Evolutionary conservation across 2,113 vertebrate genomes (phyloP).

Genomic region (Catharus fuscescens): DNA sequence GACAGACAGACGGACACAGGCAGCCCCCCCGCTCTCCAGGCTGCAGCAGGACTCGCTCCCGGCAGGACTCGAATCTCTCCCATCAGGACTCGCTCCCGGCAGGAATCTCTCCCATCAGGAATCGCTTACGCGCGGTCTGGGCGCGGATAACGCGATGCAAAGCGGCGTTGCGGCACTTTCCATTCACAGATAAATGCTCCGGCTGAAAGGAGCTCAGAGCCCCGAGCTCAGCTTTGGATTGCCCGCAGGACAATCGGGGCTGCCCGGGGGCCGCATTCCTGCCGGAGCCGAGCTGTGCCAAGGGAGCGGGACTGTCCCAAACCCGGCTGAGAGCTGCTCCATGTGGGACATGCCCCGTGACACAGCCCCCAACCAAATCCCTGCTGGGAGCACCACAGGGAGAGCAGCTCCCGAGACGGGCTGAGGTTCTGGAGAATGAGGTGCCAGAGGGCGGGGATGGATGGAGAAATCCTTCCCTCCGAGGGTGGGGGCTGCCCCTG

Average conservation of each 20-base stretch:
- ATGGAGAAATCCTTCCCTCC: background rate
- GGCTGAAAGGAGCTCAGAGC: background rate
- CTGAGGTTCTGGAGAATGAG: rapidly evolving
- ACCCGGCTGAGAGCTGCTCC: background rate
- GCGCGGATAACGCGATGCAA: background rate
- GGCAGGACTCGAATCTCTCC: no score
- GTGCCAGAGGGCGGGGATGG: background rate
- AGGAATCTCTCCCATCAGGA: background rate
- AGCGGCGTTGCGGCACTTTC: background rate
- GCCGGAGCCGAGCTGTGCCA: background rate
- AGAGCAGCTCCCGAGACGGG: background rate
- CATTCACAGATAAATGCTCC: background rate
- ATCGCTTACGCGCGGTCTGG: constrained; percentile 25
- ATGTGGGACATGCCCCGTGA: rapidly evolving
- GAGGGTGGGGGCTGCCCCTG: background rate
- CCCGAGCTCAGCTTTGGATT: background rate
- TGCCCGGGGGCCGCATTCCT: background rate
- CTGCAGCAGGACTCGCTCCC: no score
- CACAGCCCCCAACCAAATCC: background rate
- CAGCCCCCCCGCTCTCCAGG: no score
- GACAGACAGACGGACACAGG: no score
- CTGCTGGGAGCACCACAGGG: rapidly evolving
- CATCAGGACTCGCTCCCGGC: no score
- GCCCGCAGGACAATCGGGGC: background rate
- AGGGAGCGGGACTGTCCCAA: background rate